phyloP scores from a whole-genome alignment of 2,888 invertebrate genomes.

The Eurois occulta region DNA sequence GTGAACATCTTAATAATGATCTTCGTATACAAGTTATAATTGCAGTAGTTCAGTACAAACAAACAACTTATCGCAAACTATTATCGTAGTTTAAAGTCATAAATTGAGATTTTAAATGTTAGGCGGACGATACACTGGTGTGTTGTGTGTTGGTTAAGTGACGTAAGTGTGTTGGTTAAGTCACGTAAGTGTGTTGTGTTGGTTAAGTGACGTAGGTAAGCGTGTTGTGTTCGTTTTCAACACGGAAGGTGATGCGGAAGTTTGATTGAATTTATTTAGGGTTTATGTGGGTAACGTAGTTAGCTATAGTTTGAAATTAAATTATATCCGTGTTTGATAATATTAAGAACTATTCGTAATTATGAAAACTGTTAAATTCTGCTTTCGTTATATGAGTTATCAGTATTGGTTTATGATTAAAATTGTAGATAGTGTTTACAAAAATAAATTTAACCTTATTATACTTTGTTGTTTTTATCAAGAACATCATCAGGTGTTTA shows the following conservation, averaged over 20 bases:
- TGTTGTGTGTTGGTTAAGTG: background rate
- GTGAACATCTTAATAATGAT: slow-evolving; percentile 60
- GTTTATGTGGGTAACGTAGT: background rate
- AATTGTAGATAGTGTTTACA: background rate
- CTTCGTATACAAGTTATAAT: slow-evolving; percentile 56
- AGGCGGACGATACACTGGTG: slow-evolving; percentile 52
- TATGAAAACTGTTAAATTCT: background rate
- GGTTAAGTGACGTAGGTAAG: background rate
- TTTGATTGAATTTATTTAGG: slow-evolving; percentile 5
- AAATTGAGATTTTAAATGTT: slow-evolving; percentile 74
- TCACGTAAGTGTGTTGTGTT: background rate
- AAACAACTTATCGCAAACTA: slow-evolving; percentile 64
- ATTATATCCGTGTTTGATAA: background rate
- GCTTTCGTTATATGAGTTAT: background rate
- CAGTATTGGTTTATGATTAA: background rate
- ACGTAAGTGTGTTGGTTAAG: background rate
- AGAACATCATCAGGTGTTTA: background rate
- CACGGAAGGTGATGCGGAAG: background rate
- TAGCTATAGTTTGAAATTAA: background rate
- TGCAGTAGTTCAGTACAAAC: slow-evolving; percentile 62
- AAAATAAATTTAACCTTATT: background rate
- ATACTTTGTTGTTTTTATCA: slow-evolving; percentile 9
- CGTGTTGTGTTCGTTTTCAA: slow-evolving; percentile 9
- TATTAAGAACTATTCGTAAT: too few species aligned
- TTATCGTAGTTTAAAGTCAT: slow-evolving; percentile 72